Conservation (phyloP, 2,113 vertebrate genomes). For the Anthoscopus minutus region DNA sequence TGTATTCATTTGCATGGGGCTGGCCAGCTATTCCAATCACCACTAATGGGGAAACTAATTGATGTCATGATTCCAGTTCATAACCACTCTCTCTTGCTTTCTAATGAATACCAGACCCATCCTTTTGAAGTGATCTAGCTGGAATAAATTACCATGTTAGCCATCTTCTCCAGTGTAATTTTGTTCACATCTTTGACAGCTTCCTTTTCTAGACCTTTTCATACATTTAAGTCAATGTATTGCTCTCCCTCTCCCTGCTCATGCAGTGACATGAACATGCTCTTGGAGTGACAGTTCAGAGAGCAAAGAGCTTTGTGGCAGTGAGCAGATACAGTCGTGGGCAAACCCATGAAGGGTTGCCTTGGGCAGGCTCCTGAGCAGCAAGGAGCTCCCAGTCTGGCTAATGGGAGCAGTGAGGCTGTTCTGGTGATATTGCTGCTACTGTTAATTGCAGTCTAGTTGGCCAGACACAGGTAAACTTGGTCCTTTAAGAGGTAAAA, state of each 20-base stretch:
- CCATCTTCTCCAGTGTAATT: conserved; percentile 26
- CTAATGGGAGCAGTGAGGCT: not conserved
- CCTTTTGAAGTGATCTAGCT: conserved; percentile 7
- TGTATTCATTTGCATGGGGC: not conserved
- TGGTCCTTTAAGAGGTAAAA: not conserved
- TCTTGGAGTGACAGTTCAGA: not conserved
- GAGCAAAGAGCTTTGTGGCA: not conserved
- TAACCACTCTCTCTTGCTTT: conserved; percentile 36
- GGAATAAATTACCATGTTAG: conserved; percentile 35
- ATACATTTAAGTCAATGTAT: not conserved
- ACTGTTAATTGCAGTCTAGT: not conserved
- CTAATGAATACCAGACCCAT: conserved; percentile 33
- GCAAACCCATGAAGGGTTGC: not conserved
- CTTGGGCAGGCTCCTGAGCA: not conserved
- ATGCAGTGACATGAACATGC: not conserved
- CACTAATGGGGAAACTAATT: conserved; percentile 55
- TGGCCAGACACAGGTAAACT: not conserved
- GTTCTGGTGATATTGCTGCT: not conserved
- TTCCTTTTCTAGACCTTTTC: not conserved
- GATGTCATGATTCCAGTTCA: conserved; percentile 58
- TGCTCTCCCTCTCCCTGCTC: not conserved
- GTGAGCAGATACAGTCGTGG: not conserved
- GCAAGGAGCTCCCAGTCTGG: not conserved
- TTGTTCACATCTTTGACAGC: not conserved
- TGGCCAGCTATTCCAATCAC: conserved; percentile 14